Evolutionary conservation across 1,140 invertebrate genomes (phyloP).

Genomic region (Lordiphosa stackelbergi): DNA sequence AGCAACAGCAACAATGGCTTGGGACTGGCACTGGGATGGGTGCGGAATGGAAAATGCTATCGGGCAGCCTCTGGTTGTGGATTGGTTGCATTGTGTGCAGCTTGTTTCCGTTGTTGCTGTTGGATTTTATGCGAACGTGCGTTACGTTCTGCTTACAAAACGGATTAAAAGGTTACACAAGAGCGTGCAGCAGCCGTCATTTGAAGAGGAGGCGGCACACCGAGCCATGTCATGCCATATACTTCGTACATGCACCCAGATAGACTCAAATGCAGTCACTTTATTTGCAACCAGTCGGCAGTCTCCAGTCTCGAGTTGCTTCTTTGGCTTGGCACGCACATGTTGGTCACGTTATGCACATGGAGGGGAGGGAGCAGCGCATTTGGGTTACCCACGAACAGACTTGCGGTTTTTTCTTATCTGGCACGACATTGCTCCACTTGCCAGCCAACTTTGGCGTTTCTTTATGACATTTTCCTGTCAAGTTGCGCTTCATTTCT

Average conservation of each 20-base stretch:
- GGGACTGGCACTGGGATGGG: conserved; percentile 10
- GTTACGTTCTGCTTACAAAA: conserved; percentile 76
- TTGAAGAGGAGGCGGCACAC: conserved; percentile 19
- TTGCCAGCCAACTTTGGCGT: conserved; percentile 45
- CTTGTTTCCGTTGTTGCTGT: conserved; percentile 53
- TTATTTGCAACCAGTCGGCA: conserved; percentile 53
- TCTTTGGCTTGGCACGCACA: conserved; percentile 39
- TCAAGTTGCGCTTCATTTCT: conserved; percentile 29
- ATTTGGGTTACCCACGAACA: conserved; percentile 12
- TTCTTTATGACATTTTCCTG: conserved; percentile 65
- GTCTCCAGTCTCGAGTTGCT: conserved; percentile 4
- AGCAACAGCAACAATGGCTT: conserved; percentile 28
- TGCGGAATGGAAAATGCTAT: conserved; percentile 46
- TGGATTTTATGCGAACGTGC: conserved; percentile 61
- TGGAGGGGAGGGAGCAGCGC: neutral
- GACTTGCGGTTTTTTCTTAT: conserved; percentile 31
- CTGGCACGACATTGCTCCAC: conserved; percentile 71
- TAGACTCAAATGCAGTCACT: conserved; percentile 58
- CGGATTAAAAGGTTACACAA: conserved; percentile 76
- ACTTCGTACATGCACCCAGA: conserved; percentile 26
- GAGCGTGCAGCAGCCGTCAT: conserved; percentile 57
- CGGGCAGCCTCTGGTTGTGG: conserved; percentile 35
- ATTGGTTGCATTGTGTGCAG: conserved; percentile 57
- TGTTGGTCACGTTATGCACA: conserved; percentile 15
- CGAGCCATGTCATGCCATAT: conserved; percentile 11